phyloP scores from a whole-genome alignment of 2,888 invertebrate genomes.

The Pristionchus maxplancki region DNA sequence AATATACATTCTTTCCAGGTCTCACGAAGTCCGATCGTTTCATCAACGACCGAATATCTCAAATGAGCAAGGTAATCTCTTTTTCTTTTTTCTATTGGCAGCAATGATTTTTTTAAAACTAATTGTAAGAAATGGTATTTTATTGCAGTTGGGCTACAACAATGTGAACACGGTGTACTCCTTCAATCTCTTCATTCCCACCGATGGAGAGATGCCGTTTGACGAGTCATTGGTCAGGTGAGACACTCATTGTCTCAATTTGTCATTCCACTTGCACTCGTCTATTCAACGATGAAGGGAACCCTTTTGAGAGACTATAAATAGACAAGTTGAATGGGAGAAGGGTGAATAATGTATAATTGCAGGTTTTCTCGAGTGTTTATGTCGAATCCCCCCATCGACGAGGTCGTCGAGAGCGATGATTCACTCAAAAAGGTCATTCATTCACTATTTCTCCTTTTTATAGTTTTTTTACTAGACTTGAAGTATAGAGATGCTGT shows the following conservation, averaged over 20 bases:
- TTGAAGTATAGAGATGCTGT: no score
- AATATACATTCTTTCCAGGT: no score
- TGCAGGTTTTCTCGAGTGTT: constrained; percentile 46
- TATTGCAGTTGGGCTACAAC: constrained; percentile 40
- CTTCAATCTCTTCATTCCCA: constrained; percentile 10
- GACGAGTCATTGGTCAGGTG: constrained; percentile 44
- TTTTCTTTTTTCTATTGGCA: no score
- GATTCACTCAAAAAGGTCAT: constrained; percentile 42
- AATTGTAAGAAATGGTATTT: background rate
- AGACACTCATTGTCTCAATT: background rate
- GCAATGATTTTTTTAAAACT: no score
- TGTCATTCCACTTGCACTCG: background rate
- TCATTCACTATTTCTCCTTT: background rate
- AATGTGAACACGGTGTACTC: constrained; percentile 16
- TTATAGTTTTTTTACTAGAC: background rate
- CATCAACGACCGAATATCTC: background rate
- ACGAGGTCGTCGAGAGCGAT: constrained; percentile 11
- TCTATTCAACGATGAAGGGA: background rate
- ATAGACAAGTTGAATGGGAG: background rate
- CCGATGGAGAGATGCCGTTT: constrained; percentile 28
- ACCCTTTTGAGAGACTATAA: background rate
- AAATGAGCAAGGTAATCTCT: constrained; percentile 30
- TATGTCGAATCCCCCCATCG: constrained; percentile 47
- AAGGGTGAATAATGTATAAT: background rate
- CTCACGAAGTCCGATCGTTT: constrained; percentile 30